Percentiles rank a stretch among this genome's conserved stretches.
These are phyloP conservation scores for Kryphioiulus occultus DNA, from an alignment of 2,888 invertebrate species.

Conservation along the genomic window DNA sequence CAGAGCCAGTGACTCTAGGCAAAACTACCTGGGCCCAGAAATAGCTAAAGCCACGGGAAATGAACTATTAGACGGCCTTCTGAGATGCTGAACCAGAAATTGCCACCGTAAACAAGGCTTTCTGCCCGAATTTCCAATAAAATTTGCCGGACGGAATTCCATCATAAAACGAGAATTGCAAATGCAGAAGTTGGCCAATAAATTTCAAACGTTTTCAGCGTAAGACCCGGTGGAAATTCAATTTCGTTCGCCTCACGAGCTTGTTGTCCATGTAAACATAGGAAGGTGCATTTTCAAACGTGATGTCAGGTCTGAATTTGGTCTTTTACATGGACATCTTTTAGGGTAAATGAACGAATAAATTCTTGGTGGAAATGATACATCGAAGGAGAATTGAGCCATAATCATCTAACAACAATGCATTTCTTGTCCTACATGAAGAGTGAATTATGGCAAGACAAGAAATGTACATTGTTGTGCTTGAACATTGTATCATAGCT, in stretches of 20 bases:
- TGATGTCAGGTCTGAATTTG: background rate
- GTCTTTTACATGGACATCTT: background rate
- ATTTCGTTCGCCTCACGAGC: background rate
- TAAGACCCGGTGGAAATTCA: conserved; percentile 1
- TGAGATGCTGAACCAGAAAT: background rate
- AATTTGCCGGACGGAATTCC: background rate
- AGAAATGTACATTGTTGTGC: too few relatives aligned
- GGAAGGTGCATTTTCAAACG: background rate
- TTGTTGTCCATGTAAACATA: background rate
- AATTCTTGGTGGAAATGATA: background rate
- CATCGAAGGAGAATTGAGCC: background rate
- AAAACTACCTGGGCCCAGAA: conserved; percentile 8
- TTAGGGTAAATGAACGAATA: background rate
- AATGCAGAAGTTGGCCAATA: background rate
- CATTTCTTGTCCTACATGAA: too few relatives aligned
- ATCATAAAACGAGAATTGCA: conserved; percentile 11
- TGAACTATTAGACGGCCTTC: conserved; percentile 21
- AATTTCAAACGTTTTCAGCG: background rate
- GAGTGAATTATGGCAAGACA: too few relatives aligned
- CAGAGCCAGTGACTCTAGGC: background rate
- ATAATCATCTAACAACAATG: too few relatives aligned
- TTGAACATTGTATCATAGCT: too few relatives aligned
- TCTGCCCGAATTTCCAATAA: background rate
- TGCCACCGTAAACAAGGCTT: conserved; percentile 20
- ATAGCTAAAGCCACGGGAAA: conserved; percentile 5